Conservation (phyloP, 2,888 invertebrate genomes). For the Emmelina monodactyla region DNA sequence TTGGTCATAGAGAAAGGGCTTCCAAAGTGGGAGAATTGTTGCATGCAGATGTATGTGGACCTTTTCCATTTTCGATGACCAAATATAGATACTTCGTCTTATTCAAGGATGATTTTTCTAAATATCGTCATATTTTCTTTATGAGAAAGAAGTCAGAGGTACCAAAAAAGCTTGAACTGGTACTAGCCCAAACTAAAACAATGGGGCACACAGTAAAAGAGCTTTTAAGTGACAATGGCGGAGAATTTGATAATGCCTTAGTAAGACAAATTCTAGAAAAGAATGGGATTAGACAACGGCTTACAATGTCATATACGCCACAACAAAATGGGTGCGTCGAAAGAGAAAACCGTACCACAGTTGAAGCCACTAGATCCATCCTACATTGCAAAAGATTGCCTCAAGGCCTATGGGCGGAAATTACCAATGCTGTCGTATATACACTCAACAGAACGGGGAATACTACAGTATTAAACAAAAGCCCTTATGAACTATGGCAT, state of each 20-base stretch:
- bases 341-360: constrained; percentile 15
- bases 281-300: constrained; percentile 3
- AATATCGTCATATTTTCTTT: neutral
- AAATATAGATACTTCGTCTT: constrained; percentile 3
- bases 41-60: too few species aligned
- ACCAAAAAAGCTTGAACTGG: neutral
- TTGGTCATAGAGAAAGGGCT: constrained; percentile 9
- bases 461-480: too few species aligned
- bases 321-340: constrained; percentile 22
- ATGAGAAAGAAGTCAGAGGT: neutral
- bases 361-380: constrained; percentile 14
- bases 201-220: neutral
- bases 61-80: constrained; percentile 12
- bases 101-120: constrained; percentile 4
- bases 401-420: constrained; percentile 9
- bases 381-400: constrained; percentile 8
- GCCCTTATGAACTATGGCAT: too few species aligned
- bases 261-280: neutral
- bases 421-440: constrained; percentile 12
- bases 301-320: constrained; percentile 17
- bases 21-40: constrained; percentile 9
- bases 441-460: constrained; percentile 15
- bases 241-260: neutral
- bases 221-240: neutral
- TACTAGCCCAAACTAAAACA: neutral